A percentile compares a stretch with the other conserved stretches of the same genome.
phyloP scores from a whole-genome alignment of 2,797 vertebrate genomes.

The Capromys pilorides region DNA sequence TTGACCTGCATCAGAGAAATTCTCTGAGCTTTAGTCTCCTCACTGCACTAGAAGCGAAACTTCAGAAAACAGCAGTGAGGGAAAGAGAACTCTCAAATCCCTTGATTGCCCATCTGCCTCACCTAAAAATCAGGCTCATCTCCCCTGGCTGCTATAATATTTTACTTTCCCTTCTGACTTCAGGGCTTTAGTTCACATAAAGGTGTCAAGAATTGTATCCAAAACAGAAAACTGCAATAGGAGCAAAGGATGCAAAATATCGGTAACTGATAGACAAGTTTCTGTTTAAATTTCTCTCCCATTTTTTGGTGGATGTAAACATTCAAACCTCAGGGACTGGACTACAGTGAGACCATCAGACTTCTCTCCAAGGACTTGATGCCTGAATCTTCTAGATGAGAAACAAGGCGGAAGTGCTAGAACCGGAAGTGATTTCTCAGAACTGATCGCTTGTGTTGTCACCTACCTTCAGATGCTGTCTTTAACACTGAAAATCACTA shows the following conservation, averaged over 20 bases:
- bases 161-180: constrained; percentile 55
- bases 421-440: background rate
- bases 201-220: constrained; percentile 50
- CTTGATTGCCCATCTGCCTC: constrained; percentile 69
- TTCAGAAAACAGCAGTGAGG: constrained; percentile 25
- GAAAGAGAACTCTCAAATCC: constrained; percentile 53
- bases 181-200: constrained; percentile 9
- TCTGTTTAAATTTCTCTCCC: background rate
- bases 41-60: background rate
- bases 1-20: constrained; percentile 47
- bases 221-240: background rate
- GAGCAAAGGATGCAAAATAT: background rate
- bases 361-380: background rate
- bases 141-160: constrained; percentile 46
- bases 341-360: background rate
- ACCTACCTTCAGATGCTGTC: background rate
- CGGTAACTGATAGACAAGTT: background rate
- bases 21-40: constrained; percentile 11
- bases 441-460: background rate
- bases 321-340: background rate
- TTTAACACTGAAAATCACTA: background rate
- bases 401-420: background rate
- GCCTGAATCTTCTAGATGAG: background rate
- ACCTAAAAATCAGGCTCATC: constrained; percentile 24
- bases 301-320: constrained; percentile 36